A percentile compares a stretch with the other conserved stretches of the same genome.
These are phyloP conservation scores for Drosophila monieri DNA, from an alignment of 2,888 invertebrate species.

Conservation along the genomic window DNA sequence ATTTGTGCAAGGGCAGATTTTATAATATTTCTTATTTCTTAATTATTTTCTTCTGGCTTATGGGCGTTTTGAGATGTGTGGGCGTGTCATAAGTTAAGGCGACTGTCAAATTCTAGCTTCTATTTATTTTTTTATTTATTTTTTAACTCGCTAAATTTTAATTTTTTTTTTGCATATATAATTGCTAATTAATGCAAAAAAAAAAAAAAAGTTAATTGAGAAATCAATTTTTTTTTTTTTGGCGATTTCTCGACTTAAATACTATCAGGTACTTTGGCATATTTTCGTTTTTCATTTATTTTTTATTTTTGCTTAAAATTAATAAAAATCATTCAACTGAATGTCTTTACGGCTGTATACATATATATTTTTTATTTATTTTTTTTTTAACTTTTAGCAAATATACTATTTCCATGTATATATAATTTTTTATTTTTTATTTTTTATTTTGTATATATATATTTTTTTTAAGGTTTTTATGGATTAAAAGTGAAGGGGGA, in stretches of 20 bases:
- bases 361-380: conserved; percentile 13
- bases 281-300: conserved; percentile 53
- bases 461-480: conserved; percentile 4
- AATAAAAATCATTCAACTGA: conserved; percentile 24
- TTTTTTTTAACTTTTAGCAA: conserved; percentile 28
- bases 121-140: conserved; percentile 8
- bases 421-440: conserved; percentile 15
- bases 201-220: conserved; percentile 12
- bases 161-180: conserved; percentile 23
- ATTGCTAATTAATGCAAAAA: conserved; percentile 23
- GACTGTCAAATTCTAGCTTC: conserved; percentile 60
- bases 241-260: conserved; percentile 61
- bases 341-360: conserved; percentile 19
- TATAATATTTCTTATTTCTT: background rate
- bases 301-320: conserved; percentile 3
- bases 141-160: conserved; percentile 9
- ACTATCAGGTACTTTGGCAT: conserved; percentile 83
- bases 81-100: conserved; percentile 73
- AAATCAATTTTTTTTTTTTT: background rate
- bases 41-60: conserved; percentile 4
- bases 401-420: conserved; percentile 26
- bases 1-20: background rate
- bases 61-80: conserved; percentile 50
- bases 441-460: background rate
- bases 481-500: background rate